Base-by-base conservation (phyloP, 2,888 invertebrate species). In the Tortricodes alternella region DNA sequence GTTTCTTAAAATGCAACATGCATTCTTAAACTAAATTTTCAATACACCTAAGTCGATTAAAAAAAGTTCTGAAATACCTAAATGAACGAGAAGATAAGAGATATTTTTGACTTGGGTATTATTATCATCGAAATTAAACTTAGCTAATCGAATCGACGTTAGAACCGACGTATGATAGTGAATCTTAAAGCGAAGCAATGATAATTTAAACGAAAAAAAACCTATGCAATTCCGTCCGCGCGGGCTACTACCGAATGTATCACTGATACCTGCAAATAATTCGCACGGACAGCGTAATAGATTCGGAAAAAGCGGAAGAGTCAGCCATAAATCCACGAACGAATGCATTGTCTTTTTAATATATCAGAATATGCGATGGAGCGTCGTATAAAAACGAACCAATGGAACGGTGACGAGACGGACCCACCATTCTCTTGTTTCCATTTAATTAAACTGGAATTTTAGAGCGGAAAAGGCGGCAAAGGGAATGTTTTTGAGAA, bases 401-500 rank as follows among this genome's bases (percentile, higher is more conserved):
- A 78, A 73, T 73, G 70, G 73, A 79, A 70, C 73, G 57, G 73
- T 80, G 81, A 80, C 71, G 74, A 73, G 73, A 68, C 76, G 67
- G 72, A 53, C 73, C 79, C 80, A 77, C 81, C 82, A 80, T 85
- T 84, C 76, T 66, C 82, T 78, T 88, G 88, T 87, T 86, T 86
- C 81, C 80, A 79, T 89, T 89, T 88, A 87, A 89, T 88, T 88
- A 87, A 87, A 83, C 79, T 78, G 74, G 71, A 78, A 83, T 81
- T 82, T 78, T 78, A 76, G 73, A 83, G 76, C 78, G 63, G 64
- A 67, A 72, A 66, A 68, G 69, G 70, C 71, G 71, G 63, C 64
- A 66, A 62, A 64, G 62, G 65, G 64, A 60, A 68, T 66, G 62
- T 34, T 34, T 41, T 48, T 41, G 34, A 24, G 34, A 16, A 32